A percentile compares a stretch with the other conserved stretches of the same genome.
Conservation (phyloP, 1,140 invertebrate species). For the Drosophila nebulosa region DNA sequence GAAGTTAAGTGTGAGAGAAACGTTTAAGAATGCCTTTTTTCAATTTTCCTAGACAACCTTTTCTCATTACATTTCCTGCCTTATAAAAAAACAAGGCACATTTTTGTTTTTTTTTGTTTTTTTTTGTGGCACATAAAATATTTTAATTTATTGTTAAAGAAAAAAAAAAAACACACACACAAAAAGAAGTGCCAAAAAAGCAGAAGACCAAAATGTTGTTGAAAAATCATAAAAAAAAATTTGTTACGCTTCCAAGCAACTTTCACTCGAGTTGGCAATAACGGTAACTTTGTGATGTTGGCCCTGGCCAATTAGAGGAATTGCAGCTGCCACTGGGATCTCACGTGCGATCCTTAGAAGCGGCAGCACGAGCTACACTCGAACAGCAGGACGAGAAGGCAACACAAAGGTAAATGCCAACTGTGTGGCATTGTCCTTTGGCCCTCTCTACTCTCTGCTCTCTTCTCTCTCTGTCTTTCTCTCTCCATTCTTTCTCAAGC, state of each 20-base stretch:
- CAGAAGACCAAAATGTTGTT: slow-evolving; percentile 13
- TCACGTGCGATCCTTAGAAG: slow-evolving; percentile 15
- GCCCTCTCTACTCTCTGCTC: no score
- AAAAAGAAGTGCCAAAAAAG: slow-evolving; percentile 7
- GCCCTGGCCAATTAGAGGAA: slow-evolving; percentile 62
- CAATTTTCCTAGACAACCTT: not conserved
- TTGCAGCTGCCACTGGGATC: slow-evolving; percentile 29
- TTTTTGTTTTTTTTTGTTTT: slow-evolving; percentile 13
- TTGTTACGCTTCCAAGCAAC: slow-evolving; percentile 55
- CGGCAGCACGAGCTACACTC: slow-evolving; percentile 67
- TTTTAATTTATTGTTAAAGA: slow-evolving; percentile 43
- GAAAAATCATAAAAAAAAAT: slow-evolving; percentile 39
- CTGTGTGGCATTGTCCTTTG: slow-evolving; percentile 5
- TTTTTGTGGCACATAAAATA: slow-evolving; percentile 41
- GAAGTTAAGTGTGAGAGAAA: not conserved
- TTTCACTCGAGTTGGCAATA: slow-evolving; percentile 52
- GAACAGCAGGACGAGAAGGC: slow-evolving; percentile 46
- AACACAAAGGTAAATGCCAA: slow-evolving; percentile 11
- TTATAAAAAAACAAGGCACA: not conserved
- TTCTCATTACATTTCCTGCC: not conserved
- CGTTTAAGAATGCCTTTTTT: not conserved
- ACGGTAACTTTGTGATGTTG: slow-evolving; percentile 1
- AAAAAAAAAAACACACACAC: no score
- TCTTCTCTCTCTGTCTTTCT: not conserved
- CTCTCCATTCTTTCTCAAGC: slow-evolving; percentile 36